These are phyloP conservation scores for Leucophenga montana DNA, from an alignment of 2,888 invertebrate species.

Conservation along the genomic window DNA sequence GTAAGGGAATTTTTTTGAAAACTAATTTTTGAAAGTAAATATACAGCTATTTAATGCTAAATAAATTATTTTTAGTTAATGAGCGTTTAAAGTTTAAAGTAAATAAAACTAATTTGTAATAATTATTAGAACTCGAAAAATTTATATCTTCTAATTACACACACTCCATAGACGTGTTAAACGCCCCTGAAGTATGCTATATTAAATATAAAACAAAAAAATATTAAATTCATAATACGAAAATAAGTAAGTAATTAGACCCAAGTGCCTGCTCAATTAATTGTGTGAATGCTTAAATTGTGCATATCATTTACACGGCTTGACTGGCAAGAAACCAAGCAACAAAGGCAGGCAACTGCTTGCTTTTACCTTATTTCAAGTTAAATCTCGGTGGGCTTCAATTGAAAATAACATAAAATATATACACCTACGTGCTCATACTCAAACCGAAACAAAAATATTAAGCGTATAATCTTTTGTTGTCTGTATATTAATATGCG, in stretches of 20 bases:
- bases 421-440: neutral
- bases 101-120: too few relatives aligned
- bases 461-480: conserved; percentile 10
- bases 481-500: conserved; percentile 26
- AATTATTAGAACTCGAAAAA: too few relatives aligned
- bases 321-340: neutral
- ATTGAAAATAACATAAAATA: conserved; percentile 25
- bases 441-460: neutral
- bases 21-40: too few relatives aligned
- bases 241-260: conserved; percentile 71
- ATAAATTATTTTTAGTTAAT: too few relatives aligned
- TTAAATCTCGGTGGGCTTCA: neutral
- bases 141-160: too few relatives aligned
- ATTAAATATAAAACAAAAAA: neutral
- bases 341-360: neutral
- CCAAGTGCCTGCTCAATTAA: conserved; percentile 71
- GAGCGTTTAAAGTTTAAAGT: too few relatives aligned
- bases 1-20: too few relatives aligned
- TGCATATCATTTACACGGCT: conserved; percentile 33
- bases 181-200: neutral
- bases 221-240: conserved; percentile 4
- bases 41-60: too few relatives aligned
- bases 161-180: neutral
- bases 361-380: neutral
- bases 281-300: conserved; percentile 59